These are phyloP conservation scores for Tenthredo notha DNA, from an alignment of 2,888 invertebrate genomes.

Conservation along the genomic window DNA sequence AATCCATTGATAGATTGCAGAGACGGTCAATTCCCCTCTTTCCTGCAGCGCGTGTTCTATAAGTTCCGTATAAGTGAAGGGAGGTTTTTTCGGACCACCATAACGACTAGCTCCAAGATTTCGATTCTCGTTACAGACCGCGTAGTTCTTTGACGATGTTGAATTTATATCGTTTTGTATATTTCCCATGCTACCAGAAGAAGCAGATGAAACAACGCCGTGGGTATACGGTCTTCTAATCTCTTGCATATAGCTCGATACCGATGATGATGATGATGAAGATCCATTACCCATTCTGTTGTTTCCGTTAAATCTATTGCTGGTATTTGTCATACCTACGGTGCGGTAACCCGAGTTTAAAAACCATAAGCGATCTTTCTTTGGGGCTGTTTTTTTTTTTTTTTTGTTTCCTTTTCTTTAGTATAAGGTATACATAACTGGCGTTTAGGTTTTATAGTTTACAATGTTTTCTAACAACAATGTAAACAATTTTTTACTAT, in stretches of 20 bases:
- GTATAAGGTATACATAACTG: background rate
- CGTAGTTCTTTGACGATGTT: conserved; percentile 45
- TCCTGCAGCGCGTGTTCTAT: conserved; percentile 93
- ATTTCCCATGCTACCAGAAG: conserved; percentile 45
- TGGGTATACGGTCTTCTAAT: conserved; percentile 59
- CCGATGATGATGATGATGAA: conserved; percentile 3
- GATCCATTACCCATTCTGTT: conserved; percentile 35
- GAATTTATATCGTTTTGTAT: conserved; percentile 56
- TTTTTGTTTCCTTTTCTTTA: background rate
- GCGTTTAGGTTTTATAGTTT: background rate
- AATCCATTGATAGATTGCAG: conserved; percentile 96
- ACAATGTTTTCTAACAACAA: background rate
- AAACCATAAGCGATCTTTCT: background rate
- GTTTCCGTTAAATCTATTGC: conserved; percentile 16
- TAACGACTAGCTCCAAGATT: conserved; percentile 69
- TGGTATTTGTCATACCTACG: conserved; percentile 26
- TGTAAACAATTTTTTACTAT: background rate
- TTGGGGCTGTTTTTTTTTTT: background rate
- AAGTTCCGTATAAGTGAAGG: conserved; percentile 94
- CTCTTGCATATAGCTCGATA: conserved; percentile 57
- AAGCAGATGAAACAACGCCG: conserved; percentile 41
- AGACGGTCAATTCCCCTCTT: conserved; percentile 92
- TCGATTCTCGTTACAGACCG: conserved; percentile 61
- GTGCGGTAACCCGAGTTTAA: conserved; percentile 1
- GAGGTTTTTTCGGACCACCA: conserved; percentile 87